Conservation (phyloP, 2,888 invertebrate species). For the Hypena proboscidalis region DNA sequence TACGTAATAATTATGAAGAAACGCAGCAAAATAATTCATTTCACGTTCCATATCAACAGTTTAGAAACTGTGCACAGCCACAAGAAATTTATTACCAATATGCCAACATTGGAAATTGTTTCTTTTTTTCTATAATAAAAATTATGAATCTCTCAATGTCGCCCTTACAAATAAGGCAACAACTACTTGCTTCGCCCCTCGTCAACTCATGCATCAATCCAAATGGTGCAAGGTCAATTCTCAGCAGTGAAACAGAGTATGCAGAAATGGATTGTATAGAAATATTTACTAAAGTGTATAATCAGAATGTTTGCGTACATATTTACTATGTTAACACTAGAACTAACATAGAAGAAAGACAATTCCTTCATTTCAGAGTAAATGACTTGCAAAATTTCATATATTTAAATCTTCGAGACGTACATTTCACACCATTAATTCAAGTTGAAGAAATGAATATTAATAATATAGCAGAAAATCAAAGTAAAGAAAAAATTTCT, state of each 20-base stretch:
- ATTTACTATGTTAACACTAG: conserved; percentile 1
- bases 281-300: conserved; percentile 6
- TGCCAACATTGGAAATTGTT: conserved; percentile 8
- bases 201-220: no score
- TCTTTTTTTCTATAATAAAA: conserved; percentile 1
- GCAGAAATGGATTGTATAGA: conserved; percentile 6
- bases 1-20: conserved; percentile 17
- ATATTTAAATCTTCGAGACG: conserved; percentile 4
- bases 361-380: conserved; percentile 3
- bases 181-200: no score
- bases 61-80: conserved; percentile 5
- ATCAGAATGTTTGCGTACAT: conserved; percentile 7
- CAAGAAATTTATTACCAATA: conserved; percentile 5
- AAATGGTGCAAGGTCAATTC: no score
- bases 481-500: no score
- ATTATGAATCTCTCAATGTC: no score
- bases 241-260: no score
- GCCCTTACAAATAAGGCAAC: no score
- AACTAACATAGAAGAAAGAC: no score
- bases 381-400: conserved; percentile 5
- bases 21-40: conserved; percentile 15
- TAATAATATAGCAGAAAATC: conserved; percentile 4
- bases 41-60: conserved; percentile 19
- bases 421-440: conserved; percentile 8
- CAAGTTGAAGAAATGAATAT: conserved; percentile 8